Base-by-base conservation (phyloP, 2,888 invertebrate species). In the Arrhopalites spinosus region DNA sequence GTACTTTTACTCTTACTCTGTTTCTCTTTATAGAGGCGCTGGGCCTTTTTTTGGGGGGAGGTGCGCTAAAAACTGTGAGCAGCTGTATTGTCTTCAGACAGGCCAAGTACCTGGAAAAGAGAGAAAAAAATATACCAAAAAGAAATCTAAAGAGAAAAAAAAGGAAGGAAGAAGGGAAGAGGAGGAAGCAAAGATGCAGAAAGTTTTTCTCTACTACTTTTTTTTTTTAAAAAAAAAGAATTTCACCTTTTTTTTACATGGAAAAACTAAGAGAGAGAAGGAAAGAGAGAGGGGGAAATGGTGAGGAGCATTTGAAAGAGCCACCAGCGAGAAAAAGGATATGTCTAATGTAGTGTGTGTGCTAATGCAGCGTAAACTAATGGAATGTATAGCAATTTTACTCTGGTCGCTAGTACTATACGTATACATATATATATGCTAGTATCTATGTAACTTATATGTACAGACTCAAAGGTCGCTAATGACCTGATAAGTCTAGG, bases 401-500 rank as follows among this genome's bases (percentile, higher is more conserved):
- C n/a, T 53, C 53, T n/a, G 17, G n/a, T 53, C 53, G 17, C 53
- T n/a, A n/a, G n/a, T n/a, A n/a, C n/a, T n/a, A n/a, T n/a, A n/a
- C 53, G 3, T 17, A 45, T 53, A 13, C 20, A 17, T 53, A 53
- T 45, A 45, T 53, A n/a, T 53, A 20, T 53, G 15, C 20, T 53
- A 13, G 53, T n/a, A n/a, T 45, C 8, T 45, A 45, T 45, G 8
- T 13, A n/a, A 20, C 53, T 3, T 53, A 2, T 53, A 45, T 13
- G 53, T 53, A 20, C 15, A 45, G 47, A 45, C 47, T n/a, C n/a
- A n/a, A n/a, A n/a, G 73, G 61, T 23, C 78, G 77, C 77, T 82
- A 82, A 82, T 81, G 81, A 81, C 80, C 78, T 80, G 81, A 81
- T 80, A 81, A 81, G 80, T 81, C 80, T 75, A 77, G 25, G 76